Base-by-base conservation (phyloP, 2,888 invertebrate species). In the Calameuta idolon region DNA sequence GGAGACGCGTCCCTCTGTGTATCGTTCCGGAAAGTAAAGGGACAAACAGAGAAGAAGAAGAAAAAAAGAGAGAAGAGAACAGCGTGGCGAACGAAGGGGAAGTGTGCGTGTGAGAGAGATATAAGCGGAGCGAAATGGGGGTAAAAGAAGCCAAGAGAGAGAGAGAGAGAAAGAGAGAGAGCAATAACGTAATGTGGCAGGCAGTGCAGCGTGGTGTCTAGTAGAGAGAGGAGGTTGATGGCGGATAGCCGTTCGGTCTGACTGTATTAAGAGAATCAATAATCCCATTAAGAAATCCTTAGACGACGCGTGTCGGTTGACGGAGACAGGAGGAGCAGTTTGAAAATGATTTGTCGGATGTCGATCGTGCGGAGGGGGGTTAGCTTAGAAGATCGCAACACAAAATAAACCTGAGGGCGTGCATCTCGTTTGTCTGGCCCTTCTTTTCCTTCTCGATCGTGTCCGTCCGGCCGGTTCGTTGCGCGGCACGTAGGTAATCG, bases 241-340 rank as follows among this genome's bases (percentile, higher is more conserved):
- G 35, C 75, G 76, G 79, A 73, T 55, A 31, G 75, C 37, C 34
- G 76, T 55, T 73, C 69, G 55, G 9, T 23, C 55, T 55, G 23
- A 55, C 55, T 55, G 40, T 55, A 55, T 23, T 55, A 81, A 83
- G 81, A 81, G 82, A 84, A 85, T 83, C 83, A 80, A 83, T 85
- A 81, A 81, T 81, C 78, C 81, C 79, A 82, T 85, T 82, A 85
- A 55, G 76, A 81, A 85, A 85, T 82, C 78, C 76, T 80, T 75
- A 71, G 76, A 69, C 71, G 55, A 55, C 55, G 23, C 23, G 23
- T 55, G 55, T 55, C 55, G 23, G 9, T 23, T 15, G 0, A 5
- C 23, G 23, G 55, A 23, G 55, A 23, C 9, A 55, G 23, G 23
- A 23, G 23, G 23, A 55, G 23, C 55, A 55, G 55, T 23, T 55